Evolutionary conservation across 2,113 vertebrate species (phyloP), one percentile per base, ranked within the genome.

Genomic region (Excalfactoria chinensis): DNA sequence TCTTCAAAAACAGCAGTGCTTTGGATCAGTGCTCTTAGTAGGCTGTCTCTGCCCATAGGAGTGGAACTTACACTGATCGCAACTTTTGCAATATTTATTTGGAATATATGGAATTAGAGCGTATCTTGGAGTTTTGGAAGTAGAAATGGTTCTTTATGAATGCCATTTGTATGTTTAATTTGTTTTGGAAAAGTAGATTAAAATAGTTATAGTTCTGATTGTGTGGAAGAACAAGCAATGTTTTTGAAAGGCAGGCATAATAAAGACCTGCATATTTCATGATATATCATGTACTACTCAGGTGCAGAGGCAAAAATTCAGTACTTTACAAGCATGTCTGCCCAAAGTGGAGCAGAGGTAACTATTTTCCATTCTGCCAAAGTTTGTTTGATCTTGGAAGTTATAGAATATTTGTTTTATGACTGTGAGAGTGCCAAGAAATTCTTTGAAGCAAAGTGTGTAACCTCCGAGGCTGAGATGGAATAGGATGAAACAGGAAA

Each of bases 371-470:
- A 68, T 96, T 56, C 72, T 5, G 25, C 53, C 84, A 88, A 92
- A 96, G 51, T 89, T 30, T 90, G 82, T 96, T 97, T 96, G 82
- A 96, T 93, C 92, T 90, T 96, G 69, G 85, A 94, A 96, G 83
- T 69, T 95, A 94, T 12, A 80, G 93, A 92, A 88, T 95, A 94
- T 95, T 95, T 96, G 86, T 95, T 97, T 80, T 95, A 97, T 80
- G 95, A 93, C 79, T 96, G 89, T 84, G 75, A 95, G 83, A 30
- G 84, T 96, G 95, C 95, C 95, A 94, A 89, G 62, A 81, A 93
- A 91, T 96, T 90, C 94, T 97, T 95, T 95, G 89, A 97, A 96
- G 93, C 74, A 40, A 66, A 92, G 69, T 90, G 55, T 88, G 88
- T 93, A 95, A 93, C 82, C 80, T 96, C 83, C 0, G 17, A 96